Evolutionary conservation across 2,888 invertebrate genomes (phyloP).

Genomic region (Drosophila paranaensis): DNA sequence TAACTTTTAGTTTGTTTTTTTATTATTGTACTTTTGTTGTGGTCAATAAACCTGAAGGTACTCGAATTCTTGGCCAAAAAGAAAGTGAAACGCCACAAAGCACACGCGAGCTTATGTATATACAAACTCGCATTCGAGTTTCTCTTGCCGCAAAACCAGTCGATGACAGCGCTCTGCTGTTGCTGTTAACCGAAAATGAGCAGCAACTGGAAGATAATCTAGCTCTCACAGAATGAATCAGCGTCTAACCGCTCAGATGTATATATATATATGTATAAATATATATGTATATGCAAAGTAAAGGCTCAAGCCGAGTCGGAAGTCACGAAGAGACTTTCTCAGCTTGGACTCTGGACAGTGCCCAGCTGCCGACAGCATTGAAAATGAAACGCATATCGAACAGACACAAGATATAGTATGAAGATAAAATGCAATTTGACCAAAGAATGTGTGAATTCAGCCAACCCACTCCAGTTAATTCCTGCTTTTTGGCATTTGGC

Average conservation of each 20-base stretch:
- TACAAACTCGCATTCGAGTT: conserved; percentile 41
- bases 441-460: conserved; percentile 38
- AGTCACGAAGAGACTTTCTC: conserved; percentile 68
- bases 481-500: conserved; percentile 1
- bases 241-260: conserved; percentile 8
- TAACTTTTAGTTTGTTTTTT: conserved; percentile 31
- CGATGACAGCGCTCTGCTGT: conserved; percentile 48
- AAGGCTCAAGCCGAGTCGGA: conserved; percentile 35
- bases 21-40: conserved; percentile 6
- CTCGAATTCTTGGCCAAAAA: conserved; percentile 72
- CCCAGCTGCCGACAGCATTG: conserved; percentile 32
- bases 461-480: neutral
- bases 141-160: conserved; percentile 73
- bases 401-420: neutral
- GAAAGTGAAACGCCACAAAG: conserved; percentile 68
- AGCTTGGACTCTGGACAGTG: conserved; percentile 49
- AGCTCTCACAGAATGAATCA: conserved; percentile 62
- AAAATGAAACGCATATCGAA: conserved; percentile 46
- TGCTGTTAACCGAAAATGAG: conserved; percentile 41
- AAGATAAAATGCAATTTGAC: conserved; percentile 18
- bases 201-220: conserved; percentile 36
- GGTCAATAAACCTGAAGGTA: conserved; percentile 70
- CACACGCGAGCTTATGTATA: conserved; percentile 27
- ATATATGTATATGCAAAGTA: conserved; percentile 3
- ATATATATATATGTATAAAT: neutral